Evolutionary conservation across 2,113 vertebrate species (phyloP), one percentile per base, ranked within the genome.

Genomic region (Carettochelys insculpta): DNA sequence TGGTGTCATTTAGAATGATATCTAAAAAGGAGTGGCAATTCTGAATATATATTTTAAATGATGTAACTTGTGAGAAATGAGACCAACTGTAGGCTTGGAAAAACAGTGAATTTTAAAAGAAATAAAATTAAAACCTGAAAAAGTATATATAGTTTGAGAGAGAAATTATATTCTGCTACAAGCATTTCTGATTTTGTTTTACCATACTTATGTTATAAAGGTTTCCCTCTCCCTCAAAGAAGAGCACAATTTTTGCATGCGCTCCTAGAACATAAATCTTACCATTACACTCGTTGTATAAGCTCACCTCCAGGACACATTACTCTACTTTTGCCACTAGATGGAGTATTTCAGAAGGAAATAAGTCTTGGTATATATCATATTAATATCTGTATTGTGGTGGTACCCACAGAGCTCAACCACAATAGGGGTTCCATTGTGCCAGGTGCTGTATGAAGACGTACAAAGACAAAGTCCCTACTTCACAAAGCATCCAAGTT

Each of bases 281-380:
- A 79, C 24, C 45, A 80, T 53, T 82, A 82, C 20, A 75, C 83
- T 51, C 61, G 53, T 43, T 29, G 19, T 13, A 3, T 5, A 20
- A 92, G 87, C 53, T 17, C 25, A 65, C 53, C 81, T 82, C 80
- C 71, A 87, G 68, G 82, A 86, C 82, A 82, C 54, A 11, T 86
- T 90, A 94, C 80, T 85, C 83, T 80, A 76, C 89, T 78, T 92
- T 94, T 95, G 71, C 94, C 95, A 96, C 82, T 90, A 95, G 92
- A 88, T 94, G 94, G 91, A 95, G 95, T 87, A 95, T 92, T 61
- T 7, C 51, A 87, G 68, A 91, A 93, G 20, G 1, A 5, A 48
- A n/a, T 68, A 78, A 77, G 11, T 50, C n/a, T 80, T 20, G 1
- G 1, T 58, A 52, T 52, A 58, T 58, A 31, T 31, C 34, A n/a